phyloP scores from a whole-genome alignment of 2,888 invertebrate species.

The Pandemis heparana region DNA sequence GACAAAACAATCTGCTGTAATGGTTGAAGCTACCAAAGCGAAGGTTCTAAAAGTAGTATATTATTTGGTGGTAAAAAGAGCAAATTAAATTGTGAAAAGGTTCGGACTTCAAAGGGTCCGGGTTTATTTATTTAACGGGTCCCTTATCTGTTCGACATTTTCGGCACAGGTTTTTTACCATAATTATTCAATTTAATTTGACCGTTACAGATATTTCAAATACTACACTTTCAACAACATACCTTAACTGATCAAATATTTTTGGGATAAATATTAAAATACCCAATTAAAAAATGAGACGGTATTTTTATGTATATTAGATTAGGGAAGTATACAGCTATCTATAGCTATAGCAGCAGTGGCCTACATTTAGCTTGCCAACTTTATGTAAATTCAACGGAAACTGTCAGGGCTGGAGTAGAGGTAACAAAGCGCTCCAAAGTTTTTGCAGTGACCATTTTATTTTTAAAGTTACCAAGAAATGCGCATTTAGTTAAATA shows the following conservation, averaged over 20 bases:
- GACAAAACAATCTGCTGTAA: background rate
- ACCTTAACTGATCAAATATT: background rate
- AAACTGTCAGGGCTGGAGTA: slow-evolving; percentile 55
- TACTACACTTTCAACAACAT: background rate
- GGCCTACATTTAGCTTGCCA: slow-evolving; percentile 59
- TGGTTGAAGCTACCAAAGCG: background rate
- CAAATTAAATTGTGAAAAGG: slow-evolving; percentile 27
- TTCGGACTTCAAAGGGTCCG: slow-evolving; percentile 20
- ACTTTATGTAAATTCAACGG: slow-evolving; percentile 62
- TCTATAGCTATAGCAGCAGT: slow-evolving; percentile 49
- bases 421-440: slow-evolving; percentile 29
- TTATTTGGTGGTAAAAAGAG: slow-evolving; percentile 39
- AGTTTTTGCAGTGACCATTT: slow-evolving; percentile 35
- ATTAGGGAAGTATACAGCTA: slow-evolving; percentile 37
- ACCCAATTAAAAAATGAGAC: background rate
- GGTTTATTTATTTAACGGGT: slow-evolving; percentile 32
- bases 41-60: slow-evolving; percentile 10
- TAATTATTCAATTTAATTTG: slow-evolving; percentile 24
- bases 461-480: slow-evolving; percentile 17
- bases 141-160: slow-evolving; percentile 23
- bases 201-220: background rate
- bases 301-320: slow-evolving; percentile 16
- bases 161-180: slow-evolving; percentile 23
- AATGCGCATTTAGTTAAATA: background rate
- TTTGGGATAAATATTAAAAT: background rate